Base-by-base conservation (phyloP, 2,113 vertebrate species). In the Brachirus orientalis region DNA sequence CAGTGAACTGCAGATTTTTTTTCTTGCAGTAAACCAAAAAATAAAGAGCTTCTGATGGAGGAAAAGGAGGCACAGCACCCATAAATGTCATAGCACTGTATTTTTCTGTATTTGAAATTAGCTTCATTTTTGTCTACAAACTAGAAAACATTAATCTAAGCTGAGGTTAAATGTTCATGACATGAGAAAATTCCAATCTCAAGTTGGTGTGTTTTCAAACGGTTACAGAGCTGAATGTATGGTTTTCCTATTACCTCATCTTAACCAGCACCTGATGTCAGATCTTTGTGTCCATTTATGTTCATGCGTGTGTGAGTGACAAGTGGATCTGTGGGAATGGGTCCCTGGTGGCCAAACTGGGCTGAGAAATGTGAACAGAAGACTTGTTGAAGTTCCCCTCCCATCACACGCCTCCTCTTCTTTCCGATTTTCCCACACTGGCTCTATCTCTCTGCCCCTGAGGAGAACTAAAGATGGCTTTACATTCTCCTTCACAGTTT, bases 201-300 rank as follows among this genome's bases (percentile, higher is more conserved):
- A 46, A 45, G 53, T 38, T 43, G 45, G 47, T 47, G 51, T 62
- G 44, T 68, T 64, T 73, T 57, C 10, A 13, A 64, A 72, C 46
- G 0, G 0, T 11, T 7, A 53, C 35, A 47, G 16, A 16, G 44
- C 59, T 20, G 69, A 75, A 63, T 48, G 61, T 68, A 80, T 82
- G 77, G 60, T 81, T 88, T 85, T 81, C 59, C 65, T 55, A 78
- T 82, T 69, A 75, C 41, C 51, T 82, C 72, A 81, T 64, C 57
- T 61, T n/a, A 73, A 69, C 0, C 63, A 67, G 48, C 61, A 77
- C 71, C 78, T 80, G 72, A 72, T 78, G 73, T 73, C 62, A 72
- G 51, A 60, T 58, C 65, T 73, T 20, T 58, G 40, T 54, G 66
- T 3, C 57, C 47, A 45, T 37, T 11, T 56, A 20, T 56, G 60